Conservation (phyloP, 1,140 invertebrate genomes). For the Lepidostoma basale region DNA sequence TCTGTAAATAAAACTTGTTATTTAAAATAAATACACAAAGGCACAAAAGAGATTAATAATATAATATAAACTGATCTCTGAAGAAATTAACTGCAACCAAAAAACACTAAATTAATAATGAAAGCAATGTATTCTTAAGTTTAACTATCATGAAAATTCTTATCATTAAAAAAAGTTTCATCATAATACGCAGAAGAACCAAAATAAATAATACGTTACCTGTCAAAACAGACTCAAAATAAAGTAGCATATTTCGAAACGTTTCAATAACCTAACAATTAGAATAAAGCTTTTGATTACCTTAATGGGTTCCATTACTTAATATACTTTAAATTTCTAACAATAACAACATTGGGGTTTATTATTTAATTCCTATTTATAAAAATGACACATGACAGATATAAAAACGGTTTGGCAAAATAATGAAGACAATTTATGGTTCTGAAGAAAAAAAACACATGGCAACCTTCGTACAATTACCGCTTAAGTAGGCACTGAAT, state of each 20-base stretch:
- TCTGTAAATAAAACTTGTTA: no score
- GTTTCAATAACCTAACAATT: not conserved
- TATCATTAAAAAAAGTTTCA: no score
- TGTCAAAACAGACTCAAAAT: not conserved
- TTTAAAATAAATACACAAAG: no score
- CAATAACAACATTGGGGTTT: not conserved
- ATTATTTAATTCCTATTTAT: slow-evolving; percentile 30
- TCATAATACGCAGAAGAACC: no score
- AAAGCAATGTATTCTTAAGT: not conserved
- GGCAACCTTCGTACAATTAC: not conserved
- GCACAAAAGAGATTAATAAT: no score
- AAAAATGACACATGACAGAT: slow-evolving; percentile 32
- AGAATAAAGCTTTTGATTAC: not conserved
- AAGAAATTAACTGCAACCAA: no score
- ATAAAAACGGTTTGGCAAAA: not conserved
- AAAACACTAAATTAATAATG: no score
- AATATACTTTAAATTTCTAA: not conserved
- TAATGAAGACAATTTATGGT: not conserved
- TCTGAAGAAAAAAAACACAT: not conserved
- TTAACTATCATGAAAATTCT: no score
- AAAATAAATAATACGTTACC: not conserved
- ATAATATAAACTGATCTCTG: no score
- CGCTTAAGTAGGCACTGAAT: not conserved
- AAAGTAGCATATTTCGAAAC: not conserved
- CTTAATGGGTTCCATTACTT: slow-evolving; percentile 33